Percentiles rank a stretch among this genome's conserved stretches.
Evolutionary conservation across 2,888 invertebrate genomes (phyloP).

Genomic region (Drosophila trichaetosa): DNA sequence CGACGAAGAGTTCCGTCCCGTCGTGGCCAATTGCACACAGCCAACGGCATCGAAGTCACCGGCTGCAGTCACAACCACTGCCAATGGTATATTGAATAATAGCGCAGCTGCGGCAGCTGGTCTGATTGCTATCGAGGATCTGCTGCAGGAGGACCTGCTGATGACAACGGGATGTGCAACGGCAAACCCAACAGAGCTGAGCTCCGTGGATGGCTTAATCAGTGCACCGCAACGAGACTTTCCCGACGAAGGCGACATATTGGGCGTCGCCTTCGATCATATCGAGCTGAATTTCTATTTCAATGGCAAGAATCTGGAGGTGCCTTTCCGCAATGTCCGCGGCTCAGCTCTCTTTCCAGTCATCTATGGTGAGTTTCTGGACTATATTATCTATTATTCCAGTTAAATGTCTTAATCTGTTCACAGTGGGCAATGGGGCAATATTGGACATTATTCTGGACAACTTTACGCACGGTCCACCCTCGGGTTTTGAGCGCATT

Average conservation of each 20-base stretch:
- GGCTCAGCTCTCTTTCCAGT: slow-evolving; percentile 94
- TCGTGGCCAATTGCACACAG: slow-evolving; percentile 65
- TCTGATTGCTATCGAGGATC: slow-evolving; percentile 83
- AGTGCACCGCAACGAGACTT: slow-evolving; percentile 82
- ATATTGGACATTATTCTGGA: slow-evolving; percentile 97
- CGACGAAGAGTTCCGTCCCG: slow-evolving; percentile 88
- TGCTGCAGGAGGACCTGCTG: slow-evolving; percentile 83
- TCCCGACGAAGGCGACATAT: slow-evolving; percentile 94
- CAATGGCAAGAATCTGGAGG: slow-evolving; percentile 95
- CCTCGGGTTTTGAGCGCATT: slow-evolving; percentile 96
- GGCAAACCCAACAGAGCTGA: slow-evolving; percentile 19
- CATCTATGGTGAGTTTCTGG: slow-evolving; percentile 91
- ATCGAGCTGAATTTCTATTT: slow-evolving; percentile 97
- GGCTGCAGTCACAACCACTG: slow-evolving; percentile 42
- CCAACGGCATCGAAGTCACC: slow-evolving; percentile 45
- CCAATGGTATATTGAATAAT: slow-evolving; percentile 69
- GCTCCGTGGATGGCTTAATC: slow-evolving; percentile 34
- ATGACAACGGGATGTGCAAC: slow-evolving; percentile 68
- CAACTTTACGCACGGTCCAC: slow-evolving; percentile 93
- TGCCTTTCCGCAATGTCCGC: slow-evolving; percentile 94
- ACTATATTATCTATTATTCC: not conserved
- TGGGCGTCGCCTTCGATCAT: slow-evolving; percentile 97
- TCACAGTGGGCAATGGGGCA: slow-evolving; percentile 97
- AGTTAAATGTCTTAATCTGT: slow-evolving; percentile 69
- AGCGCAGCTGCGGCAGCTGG: slow-evolving; percentile 76